Conservation (phyloP, 1,140 invertebrate species). For the Drosophila paulistorum region DNA sequence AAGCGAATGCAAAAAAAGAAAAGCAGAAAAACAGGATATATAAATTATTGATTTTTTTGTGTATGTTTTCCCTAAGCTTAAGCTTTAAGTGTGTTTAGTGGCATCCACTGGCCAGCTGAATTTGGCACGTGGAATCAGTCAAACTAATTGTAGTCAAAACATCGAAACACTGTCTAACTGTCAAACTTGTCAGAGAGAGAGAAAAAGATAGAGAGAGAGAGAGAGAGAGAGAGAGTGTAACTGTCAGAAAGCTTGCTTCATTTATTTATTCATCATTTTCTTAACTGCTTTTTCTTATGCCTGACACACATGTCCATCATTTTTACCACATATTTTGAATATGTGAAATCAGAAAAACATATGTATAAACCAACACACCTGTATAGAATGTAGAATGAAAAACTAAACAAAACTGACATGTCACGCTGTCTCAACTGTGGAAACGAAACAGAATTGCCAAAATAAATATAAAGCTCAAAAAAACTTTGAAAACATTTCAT, state of each 20-base stretch:
- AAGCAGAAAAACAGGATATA: background rate
- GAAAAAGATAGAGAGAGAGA: background rate
- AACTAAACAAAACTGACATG: slow-evolving; percentile 41
- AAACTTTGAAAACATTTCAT: slow-evolving; percentile 28
- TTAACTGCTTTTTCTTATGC: slow-evolving; percentile 53
- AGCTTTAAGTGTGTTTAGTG: slow-evolving; percentile 26
- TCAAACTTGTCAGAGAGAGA: slow-evolving; percentile 40
- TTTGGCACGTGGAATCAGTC: slow-evolving; percentile 43
- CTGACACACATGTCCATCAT: slow-evolving; percentile 63
- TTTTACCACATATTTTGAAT: slow-evolving; percentile 52
- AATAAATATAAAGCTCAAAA: slow-evolving; percentile 17
- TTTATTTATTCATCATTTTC: slow-evolving; percentile 72
- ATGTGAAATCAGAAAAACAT: slow-evolving; percentile 47
- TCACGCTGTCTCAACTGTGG: slow-evolving; percentile 43
- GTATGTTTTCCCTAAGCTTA: background rate
- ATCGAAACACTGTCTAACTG: slow-evolving; percentile 52
- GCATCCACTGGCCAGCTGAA: slow-evolving; percentile 19
- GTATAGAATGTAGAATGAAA: background rate
- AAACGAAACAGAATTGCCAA: slow-evolving; percentile 14
- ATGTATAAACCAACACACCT: background rate
- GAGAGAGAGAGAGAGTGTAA: slow-evolving; percentile 10
- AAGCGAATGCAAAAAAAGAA: slow-evolving; percentile 35
- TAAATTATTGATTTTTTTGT: slow-evolving; percentile 60
- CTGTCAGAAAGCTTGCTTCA: slow-evolving; percentile 63
- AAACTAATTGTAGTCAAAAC: slow-evolving; percentile 33